A percentile compares a stretch with the other conserved stretches of the same genome.
phyloP scores from a whole-genome alignment of 2,797 vertebrate species.

The Enteromius trimaculatus region DNA sequence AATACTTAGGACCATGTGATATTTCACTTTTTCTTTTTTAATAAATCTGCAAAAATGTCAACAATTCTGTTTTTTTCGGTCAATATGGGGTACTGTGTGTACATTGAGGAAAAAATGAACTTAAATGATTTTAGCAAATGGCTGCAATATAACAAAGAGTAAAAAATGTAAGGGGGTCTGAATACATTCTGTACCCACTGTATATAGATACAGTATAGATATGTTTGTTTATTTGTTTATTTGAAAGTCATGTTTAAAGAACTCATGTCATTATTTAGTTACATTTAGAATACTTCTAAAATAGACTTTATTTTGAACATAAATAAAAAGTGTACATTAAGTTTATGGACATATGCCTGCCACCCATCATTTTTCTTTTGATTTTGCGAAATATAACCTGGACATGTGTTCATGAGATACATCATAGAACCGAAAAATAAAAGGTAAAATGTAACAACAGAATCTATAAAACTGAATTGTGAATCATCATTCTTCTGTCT shows the following conservation, averaged over 20 bases:
- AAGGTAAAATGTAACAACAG: neutral
- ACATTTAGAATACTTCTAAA: neutral
- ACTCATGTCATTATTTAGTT: neutral
- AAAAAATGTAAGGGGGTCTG: no score
- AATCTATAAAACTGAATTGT: neutral
- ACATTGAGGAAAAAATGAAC: no score
- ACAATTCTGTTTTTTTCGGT: no score
- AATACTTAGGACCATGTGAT: no score
- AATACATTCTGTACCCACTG: no score
- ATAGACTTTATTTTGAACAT: neutral
- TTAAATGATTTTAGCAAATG: no score
- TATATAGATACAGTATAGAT: no score
- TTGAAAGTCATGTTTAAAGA: neutral
- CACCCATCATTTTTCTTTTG: neutral
- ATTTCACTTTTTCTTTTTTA: no score
- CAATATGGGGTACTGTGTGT: no score
- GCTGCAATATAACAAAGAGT: no score
- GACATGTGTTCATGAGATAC: neutral
- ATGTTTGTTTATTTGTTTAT: neutral
- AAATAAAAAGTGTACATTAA: neutral
- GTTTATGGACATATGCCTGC: neutral
- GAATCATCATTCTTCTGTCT: conserved; percentile 16
- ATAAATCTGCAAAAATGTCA: no score
- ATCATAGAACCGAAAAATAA: neutral
- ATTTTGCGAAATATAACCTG: neutral